These are phyloP conservation scores for Enteromius argenteus DNA, from an alignment of 2,797 vertebrate species.

Conservation along the genomic window DNA sequence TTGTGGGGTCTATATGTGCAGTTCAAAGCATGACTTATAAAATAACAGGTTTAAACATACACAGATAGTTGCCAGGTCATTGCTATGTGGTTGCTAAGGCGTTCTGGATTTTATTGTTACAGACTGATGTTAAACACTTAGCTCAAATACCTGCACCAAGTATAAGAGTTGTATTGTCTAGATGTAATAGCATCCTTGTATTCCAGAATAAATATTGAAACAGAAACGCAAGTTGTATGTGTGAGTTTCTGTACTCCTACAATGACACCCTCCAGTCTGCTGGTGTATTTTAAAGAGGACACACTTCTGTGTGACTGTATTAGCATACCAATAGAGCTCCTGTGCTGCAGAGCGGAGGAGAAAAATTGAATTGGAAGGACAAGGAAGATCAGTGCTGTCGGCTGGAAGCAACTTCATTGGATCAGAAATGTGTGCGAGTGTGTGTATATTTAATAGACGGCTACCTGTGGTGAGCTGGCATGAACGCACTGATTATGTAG, in stretches of 20 bases:
- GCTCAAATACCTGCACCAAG: not conserved
- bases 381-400: constrained; percentile 27
- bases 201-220: constrained; percentile 22
- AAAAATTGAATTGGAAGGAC: constrained; percentile 39
- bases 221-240: not conserved
- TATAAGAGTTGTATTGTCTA: constrained; percentile 5
- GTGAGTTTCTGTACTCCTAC: constrained; percentile 31
- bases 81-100: not conserved
- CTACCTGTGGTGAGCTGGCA: constrained; percentile 38
- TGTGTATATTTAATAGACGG: constrained; percentile 20
- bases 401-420: constrained; percentile 24
- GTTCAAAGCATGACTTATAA: not conserved
- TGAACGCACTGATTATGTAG: constrained; percentile 47
- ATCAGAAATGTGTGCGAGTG: constrained; percentile 12
- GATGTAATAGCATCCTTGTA: constrained; percentile 7
- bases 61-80: not conserved
- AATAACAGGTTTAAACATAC: not conserved
- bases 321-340: constrained; percentile 52
- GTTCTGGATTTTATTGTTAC: not conserved
- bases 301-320: constrained; percentile 36
- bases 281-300: constrained; percentile 51
- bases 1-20: not conserved
- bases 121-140: not conserved
- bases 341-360: constrained; percentile 34
- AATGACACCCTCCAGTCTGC: constrained; percentile 51